Percentiles rank a stretch among this genome's conserved stretches.
Conservation (phyloP, 1,140 invertebrate species). For the Caerostris extrusa region DNA sequence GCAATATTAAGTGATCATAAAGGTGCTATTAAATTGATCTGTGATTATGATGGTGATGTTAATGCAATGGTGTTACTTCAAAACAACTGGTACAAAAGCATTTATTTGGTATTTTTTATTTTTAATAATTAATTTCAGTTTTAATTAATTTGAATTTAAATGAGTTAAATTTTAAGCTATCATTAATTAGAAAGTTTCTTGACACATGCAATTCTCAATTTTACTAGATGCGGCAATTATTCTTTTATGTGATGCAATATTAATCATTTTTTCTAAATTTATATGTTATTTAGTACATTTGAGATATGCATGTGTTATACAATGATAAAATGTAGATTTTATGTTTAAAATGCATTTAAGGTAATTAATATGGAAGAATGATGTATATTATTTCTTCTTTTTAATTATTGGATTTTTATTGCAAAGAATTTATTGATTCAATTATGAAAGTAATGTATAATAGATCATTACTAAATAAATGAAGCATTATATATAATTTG, state of each 20-base stretch:
- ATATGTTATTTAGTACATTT: too few relatives aligned
- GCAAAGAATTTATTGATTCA: too few relatives aligned
- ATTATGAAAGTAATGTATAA: too few relatives aligned
- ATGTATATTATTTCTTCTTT: too few relatives aligned
- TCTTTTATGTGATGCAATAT: not conserved
- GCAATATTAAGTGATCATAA: conserved; percentile 82
- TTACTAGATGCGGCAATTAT: not conserved
- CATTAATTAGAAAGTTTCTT: not conserved
- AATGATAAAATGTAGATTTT: too few relatives aligned
- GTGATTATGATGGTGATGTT: conserved; percentile 81
- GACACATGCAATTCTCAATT: not conserved
- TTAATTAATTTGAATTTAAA: not conserved
- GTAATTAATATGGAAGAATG: too few relatives aligned
- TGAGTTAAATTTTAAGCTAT: not conserved
- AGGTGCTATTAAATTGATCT: conserved; percentile 81
- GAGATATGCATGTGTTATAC: too few relatives aligned
- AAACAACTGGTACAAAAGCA: conserved; percentile 81
- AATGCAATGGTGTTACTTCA: conserved; percentile 81
- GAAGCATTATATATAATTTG: too few relatives aligned
- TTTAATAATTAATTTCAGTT: not conserved
- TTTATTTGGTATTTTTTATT: not conserved
- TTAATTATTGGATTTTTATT: too few relatives aligned
- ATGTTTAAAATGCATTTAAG: too few relatives aligned
- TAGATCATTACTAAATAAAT: too few relatives aligned
- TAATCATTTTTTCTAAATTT: not conserved